Evolutionary conservation across 2,797 vertebrate genomes (phyloP), one percentile per base, ranked within the genome.

Genomic region (Melanotaenia nigrans): DNA sequence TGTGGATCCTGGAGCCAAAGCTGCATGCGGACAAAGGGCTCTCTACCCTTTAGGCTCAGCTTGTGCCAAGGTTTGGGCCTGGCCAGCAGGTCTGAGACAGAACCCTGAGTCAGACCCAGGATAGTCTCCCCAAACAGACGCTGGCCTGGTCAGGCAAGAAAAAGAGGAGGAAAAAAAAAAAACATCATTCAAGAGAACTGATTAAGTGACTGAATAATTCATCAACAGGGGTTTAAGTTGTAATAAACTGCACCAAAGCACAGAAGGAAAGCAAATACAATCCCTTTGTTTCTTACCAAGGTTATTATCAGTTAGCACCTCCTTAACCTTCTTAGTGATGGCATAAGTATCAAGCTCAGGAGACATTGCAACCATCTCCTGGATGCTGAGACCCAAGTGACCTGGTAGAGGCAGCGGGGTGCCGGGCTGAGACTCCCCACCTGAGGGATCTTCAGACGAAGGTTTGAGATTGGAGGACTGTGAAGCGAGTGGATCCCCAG

Each of bases 61-160:
- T 99, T 99, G 94, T 99, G 98, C 98, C 98, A 99, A 86, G 98
- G 98, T 91, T 99, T 99, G n/a, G 98, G 98, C 74, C 98, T 96
- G 80, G 98, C 97, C 88, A 99, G 96, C 81, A 99, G 96, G 94
- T 99, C 98, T 42, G 98, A 99, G 92, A 99, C 98, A 1, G 98
- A 99, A 92, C 98, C 98, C 88, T 99, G 98, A 79, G 98, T 99
- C 83, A 99, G 96, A 79, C 98, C 98, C 59, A 99, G 94, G 93
- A 99, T 98, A 84, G 96, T 98, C 94, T 99, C 98, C 73, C 98
- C 97, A 90, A 99, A 99, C 84, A 99, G 92, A 86, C 97, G 97
- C 93, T 99, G 97, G 93, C 98, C 93, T 94, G 89, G 68, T 81
- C 61, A 71, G 59, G 51, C 61, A 33, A 77, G 62, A 61, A 54